Evolutionary conservation across 2,113 vertebrate species (phyloP), one percentile per base, ranked within the genome.

Genomic region (Cyrtonyx montezumae): DNA sequence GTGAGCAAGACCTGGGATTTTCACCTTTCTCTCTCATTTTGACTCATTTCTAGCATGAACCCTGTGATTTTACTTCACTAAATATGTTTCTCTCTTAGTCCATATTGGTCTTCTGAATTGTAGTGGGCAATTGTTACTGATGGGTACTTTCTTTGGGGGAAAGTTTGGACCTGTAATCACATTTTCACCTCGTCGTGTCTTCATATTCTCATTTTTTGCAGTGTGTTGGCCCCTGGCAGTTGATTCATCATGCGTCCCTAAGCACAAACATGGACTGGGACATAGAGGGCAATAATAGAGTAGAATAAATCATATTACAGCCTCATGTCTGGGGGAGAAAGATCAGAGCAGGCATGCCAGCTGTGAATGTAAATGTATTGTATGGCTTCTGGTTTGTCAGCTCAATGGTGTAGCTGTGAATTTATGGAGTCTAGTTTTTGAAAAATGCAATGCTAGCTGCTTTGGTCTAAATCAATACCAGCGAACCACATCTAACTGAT

Each of bases 231-330:
- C 86, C 40, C 75, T 93, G 95, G 93, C 96, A 93, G 91, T 92
- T 89, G 94, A 95, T 96, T 95, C 84, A 96, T 96, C 91, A 91
- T 61, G 56, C 4, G 14, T 94, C 48, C 73, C 76, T 91, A 94
- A 97, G 93, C 81, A 83, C 87, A 96, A 95, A 95, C 94, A 95
- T 92, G 91, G 62, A 77, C 87, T 78, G 88, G 90, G 61, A 94
- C 93, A 94, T 49, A 73, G 89, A 95, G 87, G 83, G 88, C 88
- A 92, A 95, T 96, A 95, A 95, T 79, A 87, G 75, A 87, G 61
- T 88, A 78, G 80, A 95, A 96, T 95, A 95, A 96, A 95, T 95
- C 92, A 95, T 87, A 91, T 93, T 94, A 87, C 76, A 83, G 81
- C 11, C 71, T 92, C 73, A 67, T 93, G 84, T 85, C 78, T 92